phyloP scores from a whole-genome alignment of 1,140 invertebrate species.

The Arctopsyche grandis region DNA sequence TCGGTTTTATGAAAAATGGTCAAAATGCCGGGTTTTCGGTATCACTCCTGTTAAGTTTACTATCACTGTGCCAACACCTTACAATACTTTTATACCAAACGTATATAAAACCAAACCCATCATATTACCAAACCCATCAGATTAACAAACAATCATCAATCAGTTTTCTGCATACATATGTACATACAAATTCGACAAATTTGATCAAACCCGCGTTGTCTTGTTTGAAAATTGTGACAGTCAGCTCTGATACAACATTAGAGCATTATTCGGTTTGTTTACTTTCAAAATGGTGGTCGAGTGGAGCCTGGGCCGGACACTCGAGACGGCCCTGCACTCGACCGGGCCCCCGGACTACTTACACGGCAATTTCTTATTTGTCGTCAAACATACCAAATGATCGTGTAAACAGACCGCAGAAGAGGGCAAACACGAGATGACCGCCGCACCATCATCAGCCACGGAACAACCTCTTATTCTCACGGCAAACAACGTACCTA shows the following conservation, averaged over 20 bases:
- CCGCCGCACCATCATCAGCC: neutral
- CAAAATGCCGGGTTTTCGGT: too few relatives aligned
- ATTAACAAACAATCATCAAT: too few relatives aligned
- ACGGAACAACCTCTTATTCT: conserved; percentile 1
- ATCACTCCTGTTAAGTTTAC: too few relatives aligned
- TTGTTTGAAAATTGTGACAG: neutral
- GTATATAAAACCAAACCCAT: too few relatives aligned
- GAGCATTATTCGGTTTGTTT: conserved; percentile 3
- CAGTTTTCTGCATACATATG: neutral
- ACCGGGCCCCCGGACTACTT: conserved; percentile 29
- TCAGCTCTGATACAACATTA: neutral
- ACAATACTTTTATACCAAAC: too few relatives aligned
- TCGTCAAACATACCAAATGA: conserved; percentile 40
- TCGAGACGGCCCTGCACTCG: neutral
- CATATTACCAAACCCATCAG: too few relatives aligned
- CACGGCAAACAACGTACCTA: conserved; percentile 8
- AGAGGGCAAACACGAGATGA: conserved; percentile 13
- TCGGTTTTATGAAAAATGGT: too few relatives aligned
- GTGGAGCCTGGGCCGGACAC: neutral
- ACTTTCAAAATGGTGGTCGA: conserved; percentile 9
- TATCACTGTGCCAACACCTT: too few relatives aligned
- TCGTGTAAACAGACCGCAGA: conserved; percentile 33
- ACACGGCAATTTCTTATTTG: conserved; percentile 43
- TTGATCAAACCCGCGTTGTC: too few relatives aligned
- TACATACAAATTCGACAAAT: neutral